Base-by-base conservation (phyloP, 2,888 invertebrate species). In the Thecocarcelia acutangulata region DNA sequence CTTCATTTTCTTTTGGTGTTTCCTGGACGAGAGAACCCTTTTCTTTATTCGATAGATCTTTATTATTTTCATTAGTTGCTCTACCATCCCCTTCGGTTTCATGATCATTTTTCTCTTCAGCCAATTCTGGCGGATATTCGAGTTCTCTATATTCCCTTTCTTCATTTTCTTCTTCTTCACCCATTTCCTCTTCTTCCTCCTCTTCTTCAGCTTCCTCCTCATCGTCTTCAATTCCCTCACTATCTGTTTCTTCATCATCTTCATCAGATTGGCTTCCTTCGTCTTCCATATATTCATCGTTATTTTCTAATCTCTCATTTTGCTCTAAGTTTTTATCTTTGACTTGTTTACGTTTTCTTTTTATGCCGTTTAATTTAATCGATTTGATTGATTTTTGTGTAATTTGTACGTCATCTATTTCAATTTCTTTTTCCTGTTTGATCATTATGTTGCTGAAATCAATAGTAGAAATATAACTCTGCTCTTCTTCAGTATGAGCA, bases 391-490 rank as follows among this genome's bases (percentile, higher is more conserved):
- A 58, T 66, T 70, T 74, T 44, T 74, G 13, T 28, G 69, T 63
- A 9, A 83, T 66, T 44, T 77, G 76, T n/a, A 83, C 83, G 12
- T 84, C 85, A 17, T 84, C 83, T n/a, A 89, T 86, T 42, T 89
- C 87, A 48, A 89, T 85, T 66, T 89, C 89, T 37, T 85, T 87
- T 73, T 90, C 90, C 52, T 89, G 87, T 72, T 90, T 90, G n/a
- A 90, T 87, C 0, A 68, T 79, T 12, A 90, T 74, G 77, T 87
- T 89, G 44, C 79, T 86, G n/a, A 88, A 85, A 79, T 90, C 89
- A 24, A 89, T 85, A 69, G 75, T 86, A 11, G 83, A 86, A 33
- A 88, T 87, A 63, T 87, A 89, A 1, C 86, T 84, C 80, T 86
- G 80, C 63, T 90, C 88, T 37, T 85, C 86, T 5, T 50, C 56